Percentiles rank a stretch among this genome's conserved stretches.
phyloP scores from a whole-genome alignment of 35 echinoderm and acorn worm genomes.

The Ophioderma brevispina region DNA sequence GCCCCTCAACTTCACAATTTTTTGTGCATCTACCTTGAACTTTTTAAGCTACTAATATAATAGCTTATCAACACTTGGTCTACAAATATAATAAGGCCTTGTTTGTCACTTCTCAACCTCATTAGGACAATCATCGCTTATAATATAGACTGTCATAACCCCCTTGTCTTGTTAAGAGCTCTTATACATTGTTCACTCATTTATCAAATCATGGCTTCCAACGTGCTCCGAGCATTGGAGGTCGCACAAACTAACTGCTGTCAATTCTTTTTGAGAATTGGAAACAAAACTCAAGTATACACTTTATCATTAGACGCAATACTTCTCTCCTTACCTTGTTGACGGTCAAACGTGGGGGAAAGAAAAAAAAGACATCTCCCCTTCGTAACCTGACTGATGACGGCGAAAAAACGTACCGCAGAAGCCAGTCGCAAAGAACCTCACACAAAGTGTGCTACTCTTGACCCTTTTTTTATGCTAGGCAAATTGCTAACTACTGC shows the following conservation, averaged over 20 bases:
- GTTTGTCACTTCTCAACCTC: neutral
- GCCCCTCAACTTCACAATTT: neutral
- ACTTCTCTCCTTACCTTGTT: constrained; percentile 64
- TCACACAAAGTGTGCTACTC: too few relatives aligned
- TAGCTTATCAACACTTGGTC: neutral
- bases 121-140: neutral
- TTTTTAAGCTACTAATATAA: neutral
- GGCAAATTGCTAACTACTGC: too few relatives aligned
- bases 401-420: too few relatives aligned
- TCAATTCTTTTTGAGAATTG: constrained; percentile 57
- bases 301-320: constrained; percentile 65
- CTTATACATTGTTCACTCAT: neutral
- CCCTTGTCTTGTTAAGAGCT: neutral
- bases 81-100: too few relatives aligned
- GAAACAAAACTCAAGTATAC: constrained; percentile 39
- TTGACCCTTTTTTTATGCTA: too few relatives aligned
- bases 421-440: too few relatives aligned
- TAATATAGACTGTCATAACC: neutral
- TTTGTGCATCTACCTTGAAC: neutral
- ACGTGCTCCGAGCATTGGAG: constrained; percentile 47
- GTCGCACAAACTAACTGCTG: constrained; percentile 24
- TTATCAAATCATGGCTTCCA: neutral
- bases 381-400: too few relatives aligned
- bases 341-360: too few relatives aligned
- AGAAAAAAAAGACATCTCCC: too few relatives aligned